Evolutionary conservation across 2,888 invertebrate genomes (phyloP).

Genomic region (Dusona sp.): DNA sequence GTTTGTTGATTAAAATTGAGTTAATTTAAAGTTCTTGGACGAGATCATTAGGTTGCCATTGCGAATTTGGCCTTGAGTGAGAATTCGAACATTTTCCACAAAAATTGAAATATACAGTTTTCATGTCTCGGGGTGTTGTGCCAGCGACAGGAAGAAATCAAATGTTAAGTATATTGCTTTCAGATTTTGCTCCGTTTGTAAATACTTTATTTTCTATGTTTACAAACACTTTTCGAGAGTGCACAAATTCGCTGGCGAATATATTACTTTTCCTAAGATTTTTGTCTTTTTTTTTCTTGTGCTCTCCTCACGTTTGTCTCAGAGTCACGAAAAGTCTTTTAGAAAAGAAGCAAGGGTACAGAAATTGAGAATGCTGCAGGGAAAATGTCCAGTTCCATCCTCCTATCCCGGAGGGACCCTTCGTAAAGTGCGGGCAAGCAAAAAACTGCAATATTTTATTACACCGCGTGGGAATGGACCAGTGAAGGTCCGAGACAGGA

Average conservation of each 20-base stretch:
- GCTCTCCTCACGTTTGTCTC: constrained; percentile 7
- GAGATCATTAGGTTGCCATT: not conserved
- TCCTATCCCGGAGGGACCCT: constrained; percentile 50
- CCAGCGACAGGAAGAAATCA: not conserved
- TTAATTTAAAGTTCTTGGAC: not conserved
- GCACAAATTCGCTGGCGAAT: not conserved
- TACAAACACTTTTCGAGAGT: not conserved
- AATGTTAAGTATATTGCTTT: not conserved
- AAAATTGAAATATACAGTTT: not conserved
- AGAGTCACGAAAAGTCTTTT: constrained; percentile 29
- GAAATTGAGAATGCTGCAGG: not conserved
- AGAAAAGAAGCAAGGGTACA: not conserved
- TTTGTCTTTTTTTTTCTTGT: not conserved
- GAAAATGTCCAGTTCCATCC: constrained; percentile 28
- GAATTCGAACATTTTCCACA: not conserved
- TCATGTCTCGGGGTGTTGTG: not conserved
- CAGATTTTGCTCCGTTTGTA: not conserved
- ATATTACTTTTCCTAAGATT: constrained; percentile 20
- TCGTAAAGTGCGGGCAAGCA: constrained; percentile 50
- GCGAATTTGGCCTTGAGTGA: not conserved
- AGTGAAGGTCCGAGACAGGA: constrained; percentile 53
- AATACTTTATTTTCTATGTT: not conserved
- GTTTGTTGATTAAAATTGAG: not conserved
- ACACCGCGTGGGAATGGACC: constrained; percentile 71
- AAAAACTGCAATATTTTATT: constrained; percentile 70